phyloP scores from a whole-genome alignment of 2,797 vertebrate genomes.

The Pangasius djambal region DNA sequence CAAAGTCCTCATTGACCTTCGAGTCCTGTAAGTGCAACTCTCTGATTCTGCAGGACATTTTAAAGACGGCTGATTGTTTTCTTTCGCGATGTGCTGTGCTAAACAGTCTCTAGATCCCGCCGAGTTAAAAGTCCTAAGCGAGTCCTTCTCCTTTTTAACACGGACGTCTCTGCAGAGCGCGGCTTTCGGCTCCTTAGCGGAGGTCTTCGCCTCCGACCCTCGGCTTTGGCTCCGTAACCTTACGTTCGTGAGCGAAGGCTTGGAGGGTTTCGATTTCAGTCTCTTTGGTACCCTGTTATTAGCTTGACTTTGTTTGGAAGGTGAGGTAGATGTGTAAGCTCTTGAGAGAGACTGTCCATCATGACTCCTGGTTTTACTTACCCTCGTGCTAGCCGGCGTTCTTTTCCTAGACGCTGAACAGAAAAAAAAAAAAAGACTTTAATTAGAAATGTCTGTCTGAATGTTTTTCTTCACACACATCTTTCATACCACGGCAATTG shows the following conservation, averaged over 20 bases:
- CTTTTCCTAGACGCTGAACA: conserved; percentile 88
- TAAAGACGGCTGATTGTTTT: conserved; percentile 80
- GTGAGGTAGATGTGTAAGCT: conserved; percentile 95
- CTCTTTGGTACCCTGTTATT: conserved; percentile 99
- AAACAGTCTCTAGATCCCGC: conserved; percentile 77
- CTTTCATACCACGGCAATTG: neutral
- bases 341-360: conserved; percentile 84
- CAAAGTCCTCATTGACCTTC: conserved; percentile 88
- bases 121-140: conserved; percentile 63
- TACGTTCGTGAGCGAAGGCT: conserved; percentile 87
- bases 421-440: conserved; percentile 19
- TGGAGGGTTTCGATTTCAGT: conserved; percentile 88
- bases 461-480: neutral
- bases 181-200: conserved; percentile 41
- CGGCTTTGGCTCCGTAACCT: conserved; percentile 84
- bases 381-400: conserved; percentile 84
- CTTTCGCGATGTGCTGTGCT: conserved; percentile 80
- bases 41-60: conserved; percentile 75
- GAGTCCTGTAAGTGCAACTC: conserved; percentile 85
- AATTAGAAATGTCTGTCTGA: neutral
- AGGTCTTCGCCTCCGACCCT: conserved; percentile 78
- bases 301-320: conserved; percentile 89
- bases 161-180: conserved; percentile 71
- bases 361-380: conserved; percentile 84
- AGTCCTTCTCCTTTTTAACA: conserved; percentile 40